Evolutionary conservation across 2,113 vertebrate species (phyloP).

Genomic region (Maccullochella peelii): DNA sequence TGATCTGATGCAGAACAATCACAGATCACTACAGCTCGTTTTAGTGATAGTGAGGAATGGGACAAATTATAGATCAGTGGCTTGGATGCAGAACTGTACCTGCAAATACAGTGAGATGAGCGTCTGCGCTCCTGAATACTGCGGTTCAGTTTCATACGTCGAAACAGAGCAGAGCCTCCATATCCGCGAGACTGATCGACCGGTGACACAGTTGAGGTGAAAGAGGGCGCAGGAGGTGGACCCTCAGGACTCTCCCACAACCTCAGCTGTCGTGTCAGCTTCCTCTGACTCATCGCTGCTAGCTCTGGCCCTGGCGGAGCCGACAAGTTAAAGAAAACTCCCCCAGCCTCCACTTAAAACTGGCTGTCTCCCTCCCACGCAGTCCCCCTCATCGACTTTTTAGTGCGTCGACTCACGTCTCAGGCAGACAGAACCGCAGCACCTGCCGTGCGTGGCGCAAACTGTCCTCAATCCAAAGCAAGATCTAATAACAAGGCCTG

Average conservation of each 20-base stretch:
- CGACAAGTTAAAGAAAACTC: constrained; percentile 59
- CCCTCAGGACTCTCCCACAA: constrained; percentile 75
- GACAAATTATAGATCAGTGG: background rate
- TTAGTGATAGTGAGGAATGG: background rate
- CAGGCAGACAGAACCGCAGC: constrained; percentile 36
- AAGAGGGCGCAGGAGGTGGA: constrained; percentile 43
- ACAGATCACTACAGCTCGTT: background rate
- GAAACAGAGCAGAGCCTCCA: constrained; percentile 69
- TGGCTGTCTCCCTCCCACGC: constrained; percentile 60
- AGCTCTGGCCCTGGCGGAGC: constrained; percentile 53
- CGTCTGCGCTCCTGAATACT: constrained; percentile 76
- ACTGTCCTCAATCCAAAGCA: constrained; percentile 52
- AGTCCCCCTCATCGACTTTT: constrained; percentile 59
- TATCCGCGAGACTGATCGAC: constrained; percentile 60
- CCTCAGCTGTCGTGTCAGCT: constrained; percentile 74
- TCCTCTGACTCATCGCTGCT: constrained; percentile 81
- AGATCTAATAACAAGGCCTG: constrained; percentile 50
- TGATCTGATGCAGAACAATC: background rate
- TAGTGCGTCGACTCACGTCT: constrained; percentile 45
- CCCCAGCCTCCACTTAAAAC: constrained; percentile 65
- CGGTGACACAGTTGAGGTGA: constrained; percentile 72
- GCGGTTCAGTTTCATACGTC: constrained; percentile 77
- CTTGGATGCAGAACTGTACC: constrained; percentile 57
- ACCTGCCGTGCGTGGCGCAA: constrained; percentile 50
- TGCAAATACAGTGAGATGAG: constrained; percentile 59